Evolutionary conservation across 2,113 vertebrate genomes (phyloP).

Genomic region (Carassius carassius): DNA sequence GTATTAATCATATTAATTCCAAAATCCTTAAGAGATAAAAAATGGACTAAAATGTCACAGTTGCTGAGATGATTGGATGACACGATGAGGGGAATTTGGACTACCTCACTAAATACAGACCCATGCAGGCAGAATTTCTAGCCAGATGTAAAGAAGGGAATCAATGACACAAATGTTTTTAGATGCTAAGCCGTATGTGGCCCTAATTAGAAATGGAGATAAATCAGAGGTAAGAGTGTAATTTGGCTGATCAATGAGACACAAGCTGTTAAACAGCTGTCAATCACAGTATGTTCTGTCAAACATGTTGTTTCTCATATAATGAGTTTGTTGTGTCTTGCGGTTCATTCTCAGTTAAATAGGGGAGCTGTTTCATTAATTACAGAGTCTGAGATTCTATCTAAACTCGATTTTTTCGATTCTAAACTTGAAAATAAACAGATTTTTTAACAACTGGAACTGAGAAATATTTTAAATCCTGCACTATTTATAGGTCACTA

Average conservation of each 20-base stretch:
- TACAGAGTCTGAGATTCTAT: neutral
- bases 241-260: neutral
- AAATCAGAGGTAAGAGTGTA: neutral
- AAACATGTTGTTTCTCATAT: neutral
- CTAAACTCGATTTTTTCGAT: neutral
- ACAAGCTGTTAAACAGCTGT: neutral
- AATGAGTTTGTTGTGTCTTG: neutral
- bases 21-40: slow-evolving; percentile 3
- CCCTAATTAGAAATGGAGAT: neutral
- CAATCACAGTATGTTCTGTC: slow-evolving; percentile 11
- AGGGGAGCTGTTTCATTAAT: neutral
- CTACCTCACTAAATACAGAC: neutral
- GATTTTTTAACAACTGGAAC: neutral
- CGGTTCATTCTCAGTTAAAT: neutral
- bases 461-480: neutral
- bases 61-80: neutral
- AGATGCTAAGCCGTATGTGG: neutral
- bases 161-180: neutral
- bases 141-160: neutral
- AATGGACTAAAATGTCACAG: neutral
- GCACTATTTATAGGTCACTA: too few relatives aligned
- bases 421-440: neutral
- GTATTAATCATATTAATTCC: too few relatives aligned
- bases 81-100: neutral
- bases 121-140: too few relatives aligned